phyloP scores from a whole-genome alignment of 2,888 invertebrate species.

The Lottia scabra region DNA sequence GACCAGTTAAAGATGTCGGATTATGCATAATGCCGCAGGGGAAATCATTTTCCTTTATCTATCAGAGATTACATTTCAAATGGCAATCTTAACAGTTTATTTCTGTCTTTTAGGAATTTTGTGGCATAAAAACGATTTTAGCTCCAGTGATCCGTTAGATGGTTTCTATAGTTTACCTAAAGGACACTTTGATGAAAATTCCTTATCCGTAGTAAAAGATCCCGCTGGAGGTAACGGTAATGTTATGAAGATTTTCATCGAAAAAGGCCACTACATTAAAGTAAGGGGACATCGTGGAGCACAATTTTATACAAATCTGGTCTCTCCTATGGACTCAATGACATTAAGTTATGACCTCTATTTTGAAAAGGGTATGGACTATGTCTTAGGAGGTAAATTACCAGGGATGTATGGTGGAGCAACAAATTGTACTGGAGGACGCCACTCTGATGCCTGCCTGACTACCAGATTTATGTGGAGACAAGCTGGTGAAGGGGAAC shows the following conservation, averaged over 20 bases:
- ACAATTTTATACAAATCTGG: constrained; percentile 40
- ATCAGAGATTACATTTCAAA: no score
- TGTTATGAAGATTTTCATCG: constrained; percentile 40
- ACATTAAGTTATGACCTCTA: constrained; percentile 38
- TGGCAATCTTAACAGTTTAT: no score
- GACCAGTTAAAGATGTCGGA: no score
- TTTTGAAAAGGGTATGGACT: constrained; percentile 32
- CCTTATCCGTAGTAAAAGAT: constrained; percentile 32
- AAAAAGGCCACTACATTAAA: constrained; percentile 18
- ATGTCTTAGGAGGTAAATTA: constrained; percentile 31
- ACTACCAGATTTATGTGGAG: constrained; percentile 33
- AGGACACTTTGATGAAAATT: constrained; percentile 27
- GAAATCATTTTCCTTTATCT: no score
- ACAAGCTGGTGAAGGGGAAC: constrained; percentile 26
- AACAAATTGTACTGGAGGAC: constrained; percentile 29
- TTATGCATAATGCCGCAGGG: no score
- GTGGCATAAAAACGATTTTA: not conserved
- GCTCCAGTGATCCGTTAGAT: not conserved
- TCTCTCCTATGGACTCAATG: constrained; percentile 20
- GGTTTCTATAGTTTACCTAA: not conserved
- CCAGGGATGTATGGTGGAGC: constrained; percentile 30
- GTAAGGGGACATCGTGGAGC: constrained; percentile 30
- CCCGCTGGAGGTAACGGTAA: constrained; percentile 33
- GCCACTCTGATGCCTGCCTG: constrained; percentile 24
- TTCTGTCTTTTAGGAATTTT: not conserved